Evolutionary conservation across 2,113 vertebrate genomes (phyloP).

Genomic region (Bubo scandiacus): DNA sequence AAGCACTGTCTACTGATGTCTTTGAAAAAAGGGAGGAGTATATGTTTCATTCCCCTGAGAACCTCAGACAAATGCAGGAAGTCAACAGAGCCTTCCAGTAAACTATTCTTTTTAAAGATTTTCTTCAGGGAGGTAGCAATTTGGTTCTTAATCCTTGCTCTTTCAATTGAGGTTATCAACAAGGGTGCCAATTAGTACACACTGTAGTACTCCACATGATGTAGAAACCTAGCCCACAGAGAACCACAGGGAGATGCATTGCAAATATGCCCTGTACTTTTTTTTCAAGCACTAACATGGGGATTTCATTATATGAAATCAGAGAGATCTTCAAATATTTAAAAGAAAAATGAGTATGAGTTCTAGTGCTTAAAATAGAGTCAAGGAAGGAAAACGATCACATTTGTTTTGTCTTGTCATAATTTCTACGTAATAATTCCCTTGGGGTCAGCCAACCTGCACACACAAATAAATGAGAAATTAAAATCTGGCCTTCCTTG

Average conservation of each 20-base stretch:
- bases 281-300: background rate
- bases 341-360: background rate
- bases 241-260: background rate
- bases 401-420: background rate
- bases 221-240: background rate
- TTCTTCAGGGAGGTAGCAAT: background rate
- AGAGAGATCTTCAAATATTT: background rate
- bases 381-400: background rate
- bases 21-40: background rate
- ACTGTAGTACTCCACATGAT: background rate
- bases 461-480: background rate
- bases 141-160: constrained; percentile 9
- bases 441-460: background rate
- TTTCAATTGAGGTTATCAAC: constrained; percentile 15
- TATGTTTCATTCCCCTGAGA: background rate
- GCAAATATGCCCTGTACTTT: background rate
- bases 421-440: background rate
- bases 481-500: background rate
- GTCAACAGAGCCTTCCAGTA: background rate
- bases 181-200: background rate
- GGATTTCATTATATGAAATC: background rate
- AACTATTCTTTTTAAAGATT: background rate
- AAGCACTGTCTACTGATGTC: background rate
- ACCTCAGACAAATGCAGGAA: background rate
- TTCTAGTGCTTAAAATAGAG: background rate